Evolutionary conservation across 2,797 vertebrate genomes (phyloP).

Genomic region (Notolepis coatsorum): DNA sequence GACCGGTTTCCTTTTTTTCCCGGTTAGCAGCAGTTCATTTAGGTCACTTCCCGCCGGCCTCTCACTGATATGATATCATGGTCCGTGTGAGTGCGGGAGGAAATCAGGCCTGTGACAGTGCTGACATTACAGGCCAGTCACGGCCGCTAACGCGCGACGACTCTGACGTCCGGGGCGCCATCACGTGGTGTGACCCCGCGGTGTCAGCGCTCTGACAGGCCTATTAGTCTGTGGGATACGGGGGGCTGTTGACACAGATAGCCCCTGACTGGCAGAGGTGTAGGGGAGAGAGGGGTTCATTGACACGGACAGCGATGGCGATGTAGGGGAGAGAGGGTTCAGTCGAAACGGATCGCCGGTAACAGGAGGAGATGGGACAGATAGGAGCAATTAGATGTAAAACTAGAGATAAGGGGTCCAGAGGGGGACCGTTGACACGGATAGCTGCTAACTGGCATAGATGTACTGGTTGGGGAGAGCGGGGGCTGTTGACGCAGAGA

Average conservation of each 20-base stretch:
- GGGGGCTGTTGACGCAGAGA: no score
- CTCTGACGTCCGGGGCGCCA: constrained; percentile 56
- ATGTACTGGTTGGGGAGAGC: no score
- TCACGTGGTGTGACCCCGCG: constrained; percentile 56
- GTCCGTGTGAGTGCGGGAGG: constrained; percentile 63
- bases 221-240: constrained; percentile 63
- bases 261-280: constrained; percentile 44
- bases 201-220: constrained; percentile 66
- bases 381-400: no score
- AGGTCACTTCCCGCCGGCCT: constrained; percentile 55
- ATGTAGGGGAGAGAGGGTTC: constrained; percentile 46
- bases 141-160: constrained; percentile 55
- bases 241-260: constrained; percentile 1
- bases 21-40: constrained; percentile 56
- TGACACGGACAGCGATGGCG: constrained; percentile 7
- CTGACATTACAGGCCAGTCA: constrained; percentile 67
- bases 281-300: constrained; percentile 5
- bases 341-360: no score
- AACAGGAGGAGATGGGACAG: no score
- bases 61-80: constrained; percentile 67
- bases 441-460: no score
- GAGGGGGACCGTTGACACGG: no score
- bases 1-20: constrained; percentile 5
- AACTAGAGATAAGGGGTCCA: no score
- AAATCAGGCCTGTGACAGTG: constrained; percentile 64